These are phyloP conservation scores for Carassius carassius DNA, from an alignment of 2,113 vertebrate genomes.

Conservation along the genomic window DNA sequence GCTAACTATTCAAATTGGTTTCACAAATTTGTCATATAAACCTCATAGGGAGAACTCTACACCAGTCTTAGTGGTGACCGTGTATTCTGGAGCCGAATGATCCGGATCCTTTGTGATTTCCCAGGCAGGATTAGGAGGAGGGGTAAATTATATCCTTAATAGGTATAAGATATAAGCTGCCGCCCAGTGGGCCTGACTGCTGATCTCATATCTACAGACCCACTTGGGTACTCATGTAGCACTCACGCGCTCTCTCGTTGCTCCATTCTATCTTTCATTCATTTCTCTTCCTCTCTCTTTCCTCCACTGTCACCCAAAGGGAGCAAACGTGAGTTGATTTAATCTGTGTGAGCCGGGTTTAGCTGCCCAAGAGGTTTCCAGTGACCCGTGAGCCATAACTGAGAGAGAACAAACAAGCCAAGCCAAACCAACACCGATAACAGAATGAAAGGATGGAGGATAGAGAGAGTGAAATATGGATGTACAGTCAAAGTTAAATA, in stretches of 20 bases:
- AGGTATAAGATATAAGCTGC: slow-evolving; percentile 7
- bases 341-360: slow-evolving; percentile 59
- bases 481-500: too few relatives aligned
- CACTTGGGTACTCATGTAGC: background rate
- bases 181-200: slow-evolving; percentile 26
- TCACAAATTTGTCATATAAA: slow-evolving; percentile 8
- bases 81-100: background rate
- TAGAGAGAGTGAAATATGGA: too few relatives aligned
- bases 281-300: slow-evolving; percentile 48
- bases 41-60: slow-evolving; percentile 5
- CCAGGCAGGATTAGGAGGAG: slow-evolving; percentile 25
- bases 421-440: too few relatives aligned
- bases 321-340: slow-evolving; percentile 60
- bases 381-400: background rate
- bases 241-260: background rate
- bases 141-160: slow-evolving; percentile 11
- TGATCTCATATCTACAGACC: slow-evolving; percentile 41
- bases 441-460: too few relatives aligned
- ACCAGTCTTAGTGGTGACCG: background rate
- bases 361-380: slow-evolving; percentile 21
- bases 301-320: slow-evolving; percentile 21
- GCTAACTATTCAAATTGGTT: slow-evolving; percentile 18
- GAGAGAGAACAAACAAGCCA: too few relatives aligned
- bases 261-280: slow-evolving; percentile 33
- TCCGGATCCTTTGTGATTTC: slow-evolving; percentile 26